These are phyloP conservation scores for Lasioglossum oenotherae DNA, from an alignment of 2,888 invertebrate species.

Conservation along the genomic window DNA sequence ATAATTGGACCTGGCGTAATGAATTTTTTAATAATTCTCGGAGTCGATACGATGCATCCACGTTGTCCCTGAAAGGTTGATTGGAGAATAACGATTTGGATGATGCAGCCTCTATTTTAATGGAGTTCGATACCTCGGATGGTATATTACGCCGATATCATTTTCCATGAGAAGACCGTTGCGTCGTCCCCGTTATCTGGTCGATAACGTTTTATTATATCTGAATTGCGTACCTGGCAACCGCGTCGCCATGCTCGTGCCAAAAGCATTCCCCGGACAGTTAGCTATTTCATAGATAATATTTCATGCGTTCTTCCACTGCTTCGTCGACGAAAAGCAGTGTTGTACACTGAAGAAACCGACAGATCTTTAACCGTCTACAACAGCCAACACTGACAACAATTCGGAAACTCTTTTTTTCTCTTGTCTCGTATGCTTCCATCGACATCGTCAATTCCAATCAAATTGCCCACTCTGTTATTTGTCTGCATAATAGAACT, in stretches of 20 bases:
- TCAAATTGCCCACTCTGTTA: background rate
- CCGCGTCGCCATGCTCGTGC: slow-evolving; percentile 24
- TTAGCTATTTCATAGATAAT: background rate
- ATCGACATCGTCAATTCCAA: no score
- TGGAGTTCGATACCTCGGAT: slow-evolving; percentile 27
- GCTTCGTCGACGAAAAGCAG: background rate
- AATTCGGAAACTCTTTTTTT: background rate
- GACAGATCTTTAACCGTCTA: background rate
- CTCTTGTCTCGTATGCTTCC: background rate
- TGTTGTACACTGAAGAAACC: background rate
- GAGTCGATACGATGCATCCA: background rate
- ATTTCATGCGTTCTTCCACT: background rate
- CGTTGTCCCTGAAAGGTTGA: background rate
- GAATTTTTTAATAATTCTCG: background rate
- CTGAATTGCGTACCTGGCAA: slow-evolving; percentile 46
- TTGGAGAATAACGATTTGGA: slow-evolving; percentile 3
- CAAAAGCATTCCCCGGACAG: slow-evolving; percentile 21
- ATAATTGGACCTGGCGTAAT: background rate
- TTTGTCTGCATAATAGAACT: background rate
- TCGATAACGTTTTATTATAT: slow-evolving; percentile 54
- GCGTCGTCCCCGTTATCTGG: slow-evolving; percentile 29
- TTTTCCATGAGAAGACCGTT: slow-evolving; percentile 27
- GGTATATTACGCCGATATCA: slow-evolving; percentile 9
- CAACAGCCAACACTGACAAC: background rate
- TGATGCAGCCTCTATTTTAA: background rate